phyloP scores from a whole-genome alignment of 2,113 vertebrate genomes.

The Odontesthes bonariensis region DNA sequence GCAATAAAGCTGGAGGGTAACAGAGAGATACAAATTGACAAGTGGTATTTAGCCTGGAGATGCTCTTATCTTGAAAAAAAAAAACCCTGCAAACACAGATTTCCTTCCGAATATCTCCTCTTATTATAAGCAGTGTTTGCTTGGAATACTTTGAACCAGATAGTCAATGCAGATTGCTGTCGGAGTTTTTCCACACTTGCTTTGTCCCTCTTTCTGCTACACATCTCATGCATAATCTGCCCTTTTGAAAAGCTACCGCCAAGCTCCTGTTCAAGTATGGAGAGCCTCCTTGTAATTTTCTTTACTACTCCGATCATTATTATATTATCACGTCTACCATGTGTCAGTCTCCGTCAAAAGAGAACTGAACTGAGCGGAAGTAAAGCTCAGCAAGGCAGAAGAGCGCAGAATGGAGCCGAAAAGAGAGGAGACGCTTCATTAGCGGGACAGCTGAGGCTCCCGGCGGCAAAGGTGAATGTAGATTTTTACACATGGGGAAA shows the following conservation, averaged over 20 bases:
- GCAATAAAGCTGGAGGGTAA: slow-evolving; percentile 16
- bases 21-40: slow-evolving; percentile 20
- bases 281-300: slow-evolving; percentile 31
- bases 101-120: slow-evolving; percentile 31
- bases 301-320: slow-evolving; percentile 32
- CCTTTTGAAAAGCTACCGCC: slow-evolving; percentile 10
- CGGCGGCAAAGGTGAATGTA: slow-evolving; percentile 70
- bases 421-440: slow-evolving; percentile 69
- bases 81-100: slow-evolving; percentile 32
- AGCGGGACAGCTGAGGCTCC: slow-evolving; percentile 65
- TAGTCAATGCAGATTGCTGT: slow-evolving; percentile 28
- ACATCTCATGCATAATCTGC: slow-evolving; percentile 18
- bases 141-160: slow-evolving; percentile 17
- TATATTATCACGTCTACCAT: slow-evolving; percentile 25
- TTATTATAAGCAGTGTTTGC: slow-evolving; percentile 5
- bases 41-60: slow-evolving; percentile 38
- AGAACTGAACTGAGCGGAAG: slow-evolving; percentile 17
- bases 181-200: slow-evolving; percentile 26
- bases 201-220: slow-evolving; percentile 38
- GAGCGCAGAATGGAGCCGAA: slow-evolving; percentile 26
- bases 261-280: slow-evolving; percentile 23
- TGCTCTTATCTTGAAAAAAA: slow-evolving; percentile 44
- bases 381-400: slow-evolving; percentile 30
- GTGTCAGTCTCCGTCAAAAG: slow-evolving; percentile 24
- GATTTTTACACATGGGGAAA: slow-evolving; percentile 71